Percentiles rank a stretch among this genome's conserved stretches.
Conservation (phyloP, 2,888 invertebrate species). For the Spisula solida region DNA sequence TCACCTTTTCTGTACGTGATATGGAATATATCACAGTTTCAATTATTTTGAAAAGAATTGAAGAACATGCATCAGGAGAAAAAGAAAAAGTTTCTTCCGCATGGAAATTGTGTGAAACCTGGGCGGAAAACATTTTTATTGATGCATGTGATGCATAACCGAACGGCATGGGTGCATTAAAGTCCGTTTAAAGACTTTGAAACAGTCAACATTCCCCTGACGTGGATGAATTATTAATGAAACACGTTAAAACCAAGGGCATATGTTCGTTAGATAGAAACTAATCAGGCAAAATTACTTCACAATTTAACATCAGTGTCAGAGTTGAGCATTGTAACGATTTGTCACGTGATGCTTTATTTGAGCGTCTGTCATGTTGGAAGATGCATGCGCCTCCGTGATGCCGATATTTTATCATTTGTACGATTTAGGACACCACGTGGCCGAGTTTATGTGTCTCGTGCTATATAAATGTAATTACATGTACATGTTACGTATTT, state of each 20-base stretch:
- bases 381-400: background rate
- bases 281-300: constrained; percentile 18
- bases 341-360: background rate
- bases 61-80: background rate
- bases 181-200: constrained; percentile 2
- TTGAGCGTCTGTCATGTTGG: background rate
- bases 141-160: background rate
- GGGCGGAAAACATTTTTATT: background rate
- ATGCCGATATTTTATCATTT: background rate
- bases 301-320: background rate
- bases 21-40: background rate
- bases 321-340: background rate
- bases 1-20: background rate
- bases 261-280: constrained; percentile 12
- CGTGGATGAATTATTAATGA: background rate
- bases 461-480: too few relatives aligned
- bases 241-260: background rate
- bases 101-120: background rate
- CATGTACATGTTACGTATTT: too few relatives aligned
- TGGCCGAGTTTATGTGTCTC: too few relatives aligned
- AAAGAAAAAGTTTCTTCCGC: background rate
- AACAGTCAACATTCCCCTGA: background rate
- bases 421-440: too few relatives aligned
- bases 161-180: constrained; percentile 12
- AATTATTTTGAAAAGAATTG: background rate